Evolutionary conservation across 2,113 vertebrate genomes (phyloP), one percentile per base, ranked within the genome.

Genomic region (Coracopsis vasa): DNA sequence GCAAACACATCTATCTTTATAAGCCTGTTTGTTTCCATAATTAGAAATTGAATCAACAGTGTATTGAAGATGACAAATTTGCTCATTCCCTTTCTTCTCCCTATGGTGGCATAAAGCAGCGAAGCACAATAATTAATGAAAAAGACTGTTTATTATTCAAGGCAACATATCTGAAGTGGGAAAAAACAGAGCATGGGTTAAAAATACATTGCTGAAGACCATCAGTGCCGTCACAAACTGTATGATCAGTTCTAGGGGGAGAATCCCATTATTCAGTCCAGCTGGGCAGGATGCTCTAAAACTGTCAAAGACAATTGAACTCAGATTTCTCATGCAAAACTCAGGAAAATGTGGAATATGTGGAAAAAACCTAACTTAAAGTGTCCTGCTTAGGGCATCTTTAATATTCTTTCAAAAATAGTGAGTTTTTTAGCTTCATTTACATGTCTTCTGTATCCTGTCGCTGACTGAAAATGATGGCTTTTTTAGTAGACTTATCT

Each of bases 21-120:
- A 82, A 94, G 69, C 48, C n/a, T 88, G 82, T 96, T 97, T 95
- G 80, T 95, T 96, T 96, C 92, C 51, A 61, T 92, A 96, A 94
- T 95, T 91, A 92, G 87, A 94, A 88, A 48, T 41, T 10, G 24
- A 95, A 93, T 95, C 91, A 95, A 90, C 90, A 90, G 74, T 84
- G 64, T 83, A 86, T 91, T 86, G 74, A 93, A 92, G 89, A 95
- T 94, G 95, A 95, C 90, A 96, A 39, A 86, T 95, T 88, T 86
- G 50, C 72, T 92, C 72, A 83, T 91, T 96, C 90, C 23, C 25
- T 71, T 90, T 95, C 88, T 96, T 95, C 80, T 86, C 90, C 88
- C 83, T 92, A 16, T 94, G 88, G 94, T 93, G 77, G 51, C 66
- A 50, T 71, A 70, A 95, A 92, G 83, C 86, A 87, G 28, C 61